Percentiles rank a stretch among this genome's conserved stretches.
phyloP scores from a whole-genome alignment of 2,113 vertebrate species.

The cattle (Bos taurus) region DNA sequence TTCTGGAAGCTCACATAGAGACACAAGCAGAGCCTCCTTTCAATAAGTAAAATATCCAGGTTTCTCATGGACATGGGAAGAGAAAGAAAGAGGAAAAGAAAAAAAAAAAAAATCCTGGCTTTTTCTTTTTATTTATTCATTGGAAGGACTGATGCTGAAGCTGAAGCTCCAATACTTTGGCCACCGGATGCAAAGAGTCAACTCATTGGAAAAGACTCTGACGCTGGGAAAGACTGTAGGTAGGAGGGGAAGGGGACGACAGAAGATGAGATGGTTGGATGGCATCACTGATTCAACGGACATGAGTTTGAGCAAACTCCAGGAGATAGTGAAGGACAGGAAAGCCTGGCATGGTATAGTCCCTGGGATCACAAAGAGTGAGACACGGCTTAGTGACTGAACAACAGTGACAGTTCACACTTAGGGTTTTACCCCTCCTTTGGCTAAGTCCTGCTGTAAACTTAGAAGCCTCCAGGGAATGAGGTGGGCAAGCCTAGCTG shows the following conservation, averaged over 20 bases:
- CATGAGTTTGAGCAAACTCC: background rate
- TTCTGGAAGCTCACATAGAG: background rate
- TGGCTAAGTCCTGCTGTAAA: background rate
- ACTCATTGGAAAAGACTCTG: background rate
- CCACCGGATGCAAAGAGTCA: accelerated
- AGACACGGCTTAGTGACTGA: background rate
- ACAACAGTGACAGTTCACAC: background rate
- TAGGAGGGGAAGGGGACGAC: background rate
- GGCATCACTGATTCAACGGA: background rate
- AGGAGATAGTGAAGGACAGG: background rate
- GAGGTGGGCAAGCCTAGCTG: background rate
- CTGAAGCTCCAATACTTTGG: background rate
- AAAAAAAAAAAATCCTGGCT: background rate
- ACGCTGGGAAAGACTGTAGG: background rate
- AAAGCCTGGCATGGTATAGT: background rate
- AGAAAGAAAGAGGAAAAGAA: background rate
- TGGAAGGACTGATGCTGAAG: no score
- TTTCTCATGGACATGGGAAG: background rate
- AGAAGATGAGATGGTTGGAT: background rate
- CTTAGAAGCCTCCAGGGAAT: background rate
- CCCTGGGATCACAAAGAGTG: background rate
- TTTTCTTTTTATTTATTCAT: no score
- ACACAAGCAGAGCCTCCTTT: background rate
- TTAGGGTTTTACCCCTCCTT: background rate
- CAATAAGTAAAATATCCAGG: background rate